phyloP scores from a whole-genome alignment of 2,888 invertebrate species.

The Lithophane semibrunnea region DNA sequence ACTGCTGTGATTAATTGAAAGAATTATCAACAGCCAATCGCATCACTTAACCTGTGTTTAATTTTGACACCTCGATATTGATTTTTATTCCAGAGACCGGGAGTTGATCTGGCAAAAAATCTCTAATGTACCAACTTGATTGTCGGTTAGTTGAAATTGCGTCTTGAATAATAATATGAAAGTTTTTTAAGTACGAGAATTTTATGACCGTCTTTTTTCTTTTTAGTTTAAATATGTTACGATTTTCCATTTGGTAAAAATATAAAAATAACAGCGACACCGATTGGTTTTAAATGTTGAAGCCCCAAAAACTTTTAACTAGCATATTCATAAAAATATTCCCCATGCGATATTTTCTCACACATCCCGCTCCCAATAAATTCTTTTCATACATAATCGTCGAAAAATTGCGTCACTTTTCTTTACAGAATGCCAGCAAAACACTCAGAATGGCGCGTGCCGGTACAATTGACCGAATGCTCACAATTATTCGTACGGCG shows the following conservation, averaged over 20 bases:
- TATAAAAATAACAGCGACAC: not conserved
- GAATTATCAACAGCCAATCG: no score
- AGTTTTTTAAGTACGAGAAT: not conserved
- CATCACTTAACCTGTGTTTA: not conserved
- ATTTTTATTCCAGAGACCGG: no score
- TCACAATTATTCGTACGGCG: conserved; percentile 79
- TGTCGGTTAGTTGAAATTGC: not conserved
- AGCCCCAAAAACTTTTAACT: not conserved
- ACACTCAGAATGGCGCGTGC: conserved; percentile 87
- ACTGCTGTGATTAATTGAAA: no score
- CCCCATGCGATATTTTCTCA: conserved; percentile 37
- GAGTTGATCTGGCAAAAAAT: no score
- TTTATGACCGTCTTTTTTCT: not conserved
- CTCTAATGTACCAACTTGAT: not conserved
- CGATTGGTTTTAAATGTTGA: no score
- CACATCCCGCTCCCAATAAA: conserved; percentile 47
- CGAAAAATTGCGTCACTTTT: conserved; percentile 67
- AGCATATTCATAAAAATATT: conserved; percentile 26
- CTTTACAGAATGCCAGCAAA: conserved; percentile 75
- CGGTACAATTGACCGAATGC: conserved; percentile 78
- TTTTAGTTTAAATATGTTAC: not conserved
- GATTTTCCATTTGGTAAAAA: not conserved
- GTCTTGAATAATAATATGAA: not conserved
- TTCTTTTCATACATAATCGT: conserved; percentile 59
- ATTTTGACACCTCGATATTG: not conserved